Evolutionary conservation across 1,140 invertebrate genomes (phyloP), one percentile per base, ranked within the genome.

Genomic region (Drosophila tani): DNA sequence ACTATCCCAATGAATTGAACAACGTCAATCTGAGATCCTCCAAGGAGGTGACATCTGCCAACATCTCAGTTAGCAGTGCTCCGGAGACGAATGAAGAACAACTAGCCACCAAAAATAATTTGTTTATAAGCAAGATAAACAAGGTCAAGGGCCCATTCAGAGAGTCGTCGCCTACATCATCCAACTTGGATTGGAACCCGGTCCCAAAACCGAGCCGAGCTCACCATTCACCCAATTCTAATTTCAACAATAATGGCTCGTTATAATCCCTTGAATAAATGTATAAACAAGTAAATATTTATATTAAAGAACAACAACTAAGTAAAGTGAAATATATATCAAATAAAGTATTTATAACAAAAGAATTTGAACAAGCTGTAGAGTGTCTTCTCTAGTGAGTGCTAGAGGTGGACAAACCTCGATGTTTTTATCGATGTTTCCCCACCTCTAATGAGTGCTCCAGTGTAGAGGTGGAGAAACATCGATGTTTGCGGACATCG

Each of bases 181-280:
- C 86, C 15, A 93, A 92, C 76, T 76, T 93, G 24, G 92, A 93
- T 81, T 93, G 92, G 92, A 93, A 93, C 79, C 92, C 92, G 17
- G 53, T 93, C 11, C 92, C 92, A 21, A 93, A 93, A 32, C 92
- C 92, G 49, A 92, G 90, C 60, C 75, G 91, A 60, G 40, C 67
- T 5, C 64, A 70, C 12, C 51, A 70, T 15, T 56, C 49, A 29
- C n/a, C 38, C 24, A 70, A 32, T 21, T 56, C 49, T 19, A 56
- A 46, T 47, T 70, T 46, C 14, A 70, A 43, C 62, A 65, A 65
- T 41, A 70, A 70, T 51, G 67, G 64, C 40, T 40, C 35, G 64
- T 68, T 17, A 11, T 40, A 67, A 70, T n/a, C 21, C 21, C 19
- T 63, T 45, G 5, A 70, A 38, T 38, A 27, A 68, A 68, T 38